Evolutionary conservation across 2,797 vertebrate genomes (phyloP).

Genomic region (Rhabdophis nuchalis): DNA sequence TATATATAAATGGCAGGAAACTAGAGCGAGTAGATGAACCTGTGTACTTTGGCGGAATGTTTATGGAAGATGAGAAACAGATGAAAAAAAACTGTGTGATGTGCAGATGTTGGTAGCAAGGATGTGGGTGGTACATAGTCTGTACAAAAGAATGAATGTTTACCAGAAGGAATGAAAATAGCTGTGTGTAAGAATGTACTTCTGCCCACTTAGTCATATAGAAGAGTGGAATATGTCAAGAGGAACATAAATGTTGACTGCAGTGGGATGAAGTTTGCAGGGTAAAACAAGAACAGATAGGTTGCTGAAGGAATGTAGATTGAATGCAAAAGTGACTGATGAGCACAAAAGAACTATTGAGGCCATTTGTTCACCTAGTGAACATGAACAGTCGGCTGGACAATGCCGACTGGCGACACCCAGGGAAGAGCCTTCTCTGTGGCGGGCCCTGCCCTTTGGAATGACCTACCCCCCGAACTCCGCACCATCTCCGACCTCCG

Average conservation of each 20-base stretch:
- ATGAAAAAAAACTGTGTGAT: not conserved
- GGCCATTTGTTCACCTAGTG: not conserved
- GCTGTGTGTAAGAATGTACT: not conserved
- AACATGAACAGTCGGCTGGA: too few relatives aligned
- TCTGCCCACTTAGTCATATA: not conserved
- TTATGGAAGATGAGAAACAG: not conserved
- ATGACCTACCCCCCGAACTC: too few relatives aligned
- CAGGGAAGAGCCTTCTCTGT: too few relatives aligned
- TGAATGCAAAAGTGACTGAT: not conserved
- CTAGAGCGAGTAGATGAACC: not conserved
- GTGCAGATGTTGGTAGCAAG: not conserved
- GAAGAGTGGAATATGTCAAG: not conserved
- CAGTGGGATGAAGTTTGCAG: not conserved
- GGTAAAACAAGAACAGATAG: not conserved
- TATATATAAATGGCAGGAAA: not conserved
- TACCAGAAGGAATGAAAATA: not conserved
- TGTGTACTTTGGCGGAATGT: not conserved
- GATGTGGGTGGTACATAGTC: not conserved
- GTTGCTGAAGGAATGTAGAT: not conserved
- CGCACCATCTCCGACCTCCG: too few relatives aligned
- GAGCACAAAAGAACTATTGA: not conserved
- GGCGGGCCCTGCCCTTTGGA: too few relatives aligned
- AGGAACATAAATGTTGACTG: not conserved
- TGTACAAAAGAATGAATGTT: not conserved
- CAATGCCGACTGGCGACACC: too few relatives aligned